Percentiles rank a stretch among this genome's conserved stretches.
These are phyloP conservation scores for Tolypeutes matacus DNA, from an alignment of 2,797 vertebrate genomes.

Conservation along the genomic window DNA sequence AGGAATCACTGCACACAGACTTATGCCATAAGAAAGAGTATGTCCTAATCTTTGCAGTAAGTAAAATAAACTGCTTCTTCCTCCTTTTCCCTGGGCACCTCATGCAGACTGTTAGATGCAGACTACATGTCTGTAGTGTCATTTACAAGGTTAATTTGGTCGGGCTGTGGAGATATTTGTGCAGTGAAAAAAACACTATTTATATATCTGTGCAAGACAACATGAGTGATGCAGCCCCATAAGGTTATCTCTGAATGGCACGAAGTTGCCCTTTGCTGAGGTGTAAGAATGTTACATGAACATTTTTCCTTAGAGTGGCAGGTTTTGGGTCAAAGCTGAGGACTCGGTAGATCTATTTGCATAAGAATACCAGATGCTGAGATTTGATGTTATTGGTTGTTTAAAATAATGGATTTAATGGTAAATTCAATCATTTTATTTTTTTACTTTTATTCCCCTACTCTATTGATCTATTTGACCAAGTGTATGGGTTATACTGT, in stretches of 20 bases:
- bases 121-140: not conserved
- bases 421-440: not conserved
- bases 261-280: not conserved
- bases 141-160: constrained; percentile 7
- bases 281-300: not conserved
- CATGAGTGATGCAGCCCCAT: not conserved
- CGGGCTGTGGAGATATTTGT: not conserved
- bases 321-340: not conserved
- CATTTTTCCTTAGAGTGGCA: not conserved
- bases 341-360: not conserved
- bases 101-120: not conserved
- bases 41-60: constrained; percentile 25
- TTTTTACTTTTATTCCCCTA: not conserved
- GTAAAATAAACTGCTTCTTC: constrained; percentile 60
- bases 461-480: not conserved
- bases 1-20: constrained; percentile 16
- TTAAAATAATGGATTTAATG: constrained; percentile 41
- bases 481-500: not conserved
- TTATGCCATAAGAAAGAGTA: constrained; percentile 42
- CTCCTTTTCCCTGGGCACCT: constrained; percentile 4
- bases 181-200: not conserved
- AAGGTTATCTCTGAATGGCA: not conserved
- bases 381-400: not conserved
- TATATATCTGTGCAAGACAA: not conserved
- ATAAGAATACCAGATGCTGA: not conserved